Evolutionary conservation across 2,797 vertebrate genomes (phyloP).

Genomic region (Chiloscyllium punctatum): DNA sequence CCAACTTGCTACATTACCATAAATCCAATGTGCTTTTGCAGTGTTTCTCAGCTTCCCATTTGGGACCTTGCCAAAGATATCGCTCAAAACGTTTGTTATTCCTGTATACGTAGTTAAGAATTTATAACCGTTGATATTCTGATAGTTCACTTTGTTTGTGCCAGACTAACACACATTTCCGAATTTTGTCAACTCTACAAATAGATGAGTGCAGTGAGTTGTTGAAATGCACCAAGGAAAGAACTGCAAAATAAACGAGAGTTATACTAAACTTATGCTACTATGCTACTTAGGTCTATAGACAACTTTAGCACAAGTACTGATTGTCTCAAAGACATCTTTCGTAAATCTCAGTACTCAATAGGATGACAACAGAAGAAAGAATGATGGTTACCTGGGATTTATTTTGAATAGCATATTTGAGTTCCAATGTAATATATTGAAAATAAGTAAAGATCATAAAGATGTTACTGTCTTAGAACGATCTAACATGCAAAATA

Average conservation of each 20-base stretch:
- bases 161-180: neutral
- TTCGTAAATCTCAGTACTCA: neutral
- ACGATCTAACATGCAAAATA: neutral
- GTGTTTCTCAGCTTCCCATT: no score
- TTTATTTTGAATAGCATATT: neutral
- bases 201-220: neutral
- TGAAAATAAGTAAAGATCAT: neutral
- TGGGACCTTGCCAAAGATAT: no score
- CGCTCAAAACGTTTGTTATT: no score
- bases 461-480: neutral
- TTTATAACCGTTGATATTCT: neutral
- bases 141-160: neutral
- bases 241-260: no score
- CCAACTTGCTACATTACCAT: no score
- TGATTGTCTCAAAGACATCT: neutral
- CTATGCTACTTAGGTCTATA: neutral
- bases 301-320: neutral
- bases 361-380: neutral
- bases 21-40: no score
- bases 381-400: neutral
- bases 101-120: neutral
- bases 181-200: neutral
- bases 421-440: neutral
- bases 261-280: neutral
- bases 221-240: neutral